Conservation (phyloP, 2,888 invertebrate genomes). For the Serripes groenlandicus region DNA sequence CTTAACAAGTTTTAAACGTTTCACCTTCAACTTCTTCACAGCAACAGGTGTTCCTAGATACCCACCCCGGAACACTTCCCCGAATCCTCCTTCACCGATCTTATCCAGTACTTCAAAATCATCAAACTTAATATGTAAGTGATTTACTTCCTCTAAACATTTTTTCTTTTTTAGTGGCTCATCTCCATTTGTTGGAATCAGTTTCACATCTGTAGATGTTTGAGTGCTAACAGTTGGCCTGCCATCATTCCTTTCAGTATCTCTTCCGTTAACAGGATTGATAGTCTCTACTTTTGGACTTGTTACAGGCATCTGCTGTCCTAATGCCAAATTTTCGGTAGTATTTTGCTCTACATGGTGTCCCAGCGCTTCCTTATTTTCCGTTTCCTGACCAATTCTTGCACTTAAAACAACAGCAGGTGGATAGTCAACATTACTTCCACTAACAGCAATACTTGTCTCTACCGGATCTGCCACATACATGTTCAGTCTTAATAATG, state of each 20-base stretch:
- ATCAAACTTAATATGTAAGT: slow-evolving; percentile 18
- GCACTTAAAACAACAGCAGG: too few species aligned
- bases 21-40: slow-evolving; percentile 22
- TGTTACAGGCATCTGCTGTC: not conserved
- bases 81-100: slow-evolving; percentile 49
- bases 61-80: slow-evolving; percentile 24
- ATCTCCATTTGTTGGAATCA: too few species aligned
- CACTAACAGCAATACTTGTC: too few species aligned
- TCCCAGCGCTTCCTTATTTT: too few species aligned
- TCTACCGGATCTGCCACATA: too few species aligned
- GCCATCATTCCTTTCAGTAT: not conserved
- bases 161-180: not conserved
- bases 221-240: not conserved
- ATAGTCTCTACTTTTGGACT: not conserved
- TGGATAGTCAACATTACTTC: too few species aligned
- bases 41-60: slow-evolving; percentile 44
- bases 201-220: not conserved
- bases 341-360: too few species aligned
- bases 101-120: slow-evolving; percentile 14
- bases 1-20: slow-evolving; percentile 41
- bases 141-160: not conserved
- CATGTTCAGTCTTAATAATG: too few species aligned
- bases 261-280: not conserved
- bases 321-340: too few species aligned
- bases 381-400: too few species aligned